Conservation (phyloP, 2,113 vertebrate species). For the Nesogale talazaci region DNA sequence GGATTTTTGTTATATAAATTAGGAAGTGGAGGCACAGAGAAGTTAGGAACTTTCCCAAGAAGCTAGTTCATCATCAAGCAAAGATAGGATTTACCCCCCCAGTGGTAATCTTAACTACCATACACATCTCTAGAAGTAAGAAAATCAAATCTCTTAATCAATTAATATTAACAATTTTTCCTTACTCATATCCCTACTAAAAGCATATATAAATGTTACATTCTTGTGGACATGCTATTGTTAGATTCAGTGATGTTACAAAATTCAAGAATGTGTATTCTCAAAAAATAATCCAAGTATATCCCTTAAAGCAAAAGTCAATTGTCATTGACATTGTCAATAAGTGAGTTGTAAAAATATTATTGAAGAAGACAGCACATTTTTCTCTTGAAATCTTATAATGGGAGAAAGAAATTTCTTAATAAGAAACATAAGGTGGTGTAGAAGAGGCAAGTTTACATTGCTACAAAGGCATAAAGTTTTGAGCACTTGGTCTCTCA, state of each 20-base stretch:
- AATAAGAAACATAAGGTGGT: neutral
- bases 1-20: neutral
- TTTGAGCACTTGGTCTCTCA: neutral
- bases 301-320: neutral
- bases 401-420: neutral
- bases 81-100: neutral
- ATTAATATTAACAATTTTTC: too few species aligned
- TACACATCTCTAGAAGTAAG: neutral
- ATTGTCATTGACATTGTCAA: neutral
- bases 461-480: neutral
- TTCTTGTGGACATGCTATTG: neutral
- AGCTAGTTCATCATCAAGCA: neutral
- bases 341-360: neutral
- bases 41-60: neutral
- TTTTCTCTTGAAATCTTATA: neutral
- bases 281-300: neutral
- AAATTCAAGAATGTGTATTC: neutral
- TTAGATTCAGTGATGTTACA: neutral
- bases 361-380: fast-evolving
- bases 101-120: neutral
- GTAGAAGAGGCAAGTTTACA: neutral
- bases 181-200: too few species aligned
- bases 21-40: neutral
- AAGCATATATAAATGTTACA: neutral
- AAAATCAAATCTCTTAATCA: neutral